Evolutionary conservation across 1,140 invertebrate genomes (phyloP), one percentile per base, ranked within the genome.

Genomic region (Anoplolepis gracilipes): DNA sequence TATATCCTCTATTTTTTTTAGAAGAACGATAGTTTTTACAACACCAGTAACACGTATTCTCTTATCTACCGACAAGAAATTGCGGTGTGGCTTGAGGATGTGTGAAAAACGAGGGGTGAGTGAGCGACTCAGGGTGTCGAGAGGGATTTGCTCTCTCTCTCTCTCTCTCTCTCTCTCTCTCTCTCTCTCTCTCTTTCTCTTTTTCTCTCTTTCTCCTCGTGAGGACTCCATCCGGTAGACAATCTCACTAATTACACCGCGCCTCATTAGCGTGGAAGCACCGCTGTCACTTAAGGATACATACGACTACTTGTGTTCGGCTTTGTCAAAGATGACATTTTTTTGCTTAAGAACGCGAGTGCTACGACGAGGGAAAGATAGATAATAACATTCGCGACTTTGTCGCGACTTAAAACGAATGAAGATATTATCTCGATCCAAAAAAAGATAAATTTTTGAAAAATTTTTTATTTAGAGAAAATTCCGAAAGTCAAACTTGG

Each of bases 191-290:
- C 11, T 46, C 42, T 46, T 11, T 46, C 11, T n/a, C n/a, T n/a
- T n/a, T n/a, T n/a, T n/a, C n/a, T n/a, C n/a, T n/a, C n/a, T n/a
- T n/a, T n/a, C 78, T 75, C 88, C 78, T 90, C 69, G 73, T 85
- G 67, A 88, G 84, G 88, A 87, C 84, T 90, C 82, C 69, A 88
- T 73, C 85, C 84, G 36, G 84, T 88, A 94, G 94, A 94, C 93
- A 93, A 93, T 94, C 92, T 94, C 94, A 94, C 94, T 95, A 95
- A 95, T 95, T 95, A 95, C 93, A 91, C 93, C 90, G 93, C 92
- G 93, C 94, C 94, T 95, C 94, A 95, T 94, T 95, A 95, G 93
- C 93, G 93, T 93, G 86, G 82, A 90, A 86, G 89, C 86, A 62
- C 67, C 78, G 70, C 70, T 88, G 87, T 90, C 90, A 90, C 90